Percentiles rank a stretch among this genome's conserved stretches.
Conservation (phyloP, 1,140 invertebrate genomes). For the Venturia canescens region DNA sequence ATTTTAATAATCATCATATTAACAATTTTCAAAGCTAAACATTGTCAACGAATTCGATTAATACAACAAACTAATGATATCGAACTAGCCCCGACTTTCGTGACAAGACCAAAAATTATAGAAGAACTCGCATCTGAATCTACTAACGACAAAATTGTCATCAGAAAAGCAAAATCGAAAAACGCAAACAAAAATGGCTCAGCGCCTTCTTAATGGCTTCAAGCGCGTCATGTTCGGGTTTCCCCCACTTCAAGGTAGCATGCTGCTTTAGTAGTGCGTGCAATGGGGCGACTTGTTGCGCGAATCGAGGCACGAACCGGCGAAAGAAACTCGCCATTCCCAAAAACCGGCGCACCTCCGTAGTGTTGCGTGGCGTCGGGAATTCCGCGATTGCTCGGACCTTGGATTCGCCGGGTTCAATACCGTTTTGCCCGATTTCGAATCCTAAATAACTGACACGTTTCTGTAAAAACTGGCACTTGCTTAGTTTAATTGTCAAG, state of each 20-base stretch:
- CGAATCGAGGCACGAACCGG: conserved; percentile 61
- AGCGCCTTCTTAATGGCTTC: neutral
- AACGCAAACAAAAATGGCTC: no score
- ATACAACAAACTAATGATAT: no score
- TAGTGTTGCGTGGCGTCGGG: conserved; percentile 50
- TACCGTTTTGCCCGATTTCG: conserved; percentile 59
- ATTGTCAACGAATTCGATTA: no score
- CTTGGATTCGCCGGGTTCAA: conserved; percentile 60
- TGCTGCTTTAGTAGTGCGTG: conserved; percentile 59
- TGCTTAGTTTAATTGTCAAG: conserved; percentile 25
- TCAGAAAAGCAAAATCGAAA: no score
- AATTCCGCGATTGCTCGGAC: conserved; percentile 62
- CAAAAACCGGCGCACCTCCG: conserved; percentile 61
- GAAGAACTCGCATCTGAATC: no score
- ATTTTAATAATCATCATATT: no score
- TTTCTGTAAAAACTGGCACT: conserved; percentile 26
- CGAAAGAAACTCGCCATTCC: conserved; percentile 69
- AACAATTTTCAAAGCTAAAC: no score
- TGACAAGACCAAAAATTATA: no score
- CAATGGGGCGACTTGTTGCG: conserved; percentile 58
- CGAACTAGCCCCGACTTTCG: no score
- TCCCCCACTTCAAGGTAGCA: conserved; percentile 48
- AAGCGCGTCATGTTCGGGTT: neutral
- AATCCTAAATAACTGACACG: conserved; percentile 66
- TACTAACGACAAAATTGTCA: no score